Conservation (phyloP, 2,888 invertebrate species). For the Watsonalla cultraria region DNA sequence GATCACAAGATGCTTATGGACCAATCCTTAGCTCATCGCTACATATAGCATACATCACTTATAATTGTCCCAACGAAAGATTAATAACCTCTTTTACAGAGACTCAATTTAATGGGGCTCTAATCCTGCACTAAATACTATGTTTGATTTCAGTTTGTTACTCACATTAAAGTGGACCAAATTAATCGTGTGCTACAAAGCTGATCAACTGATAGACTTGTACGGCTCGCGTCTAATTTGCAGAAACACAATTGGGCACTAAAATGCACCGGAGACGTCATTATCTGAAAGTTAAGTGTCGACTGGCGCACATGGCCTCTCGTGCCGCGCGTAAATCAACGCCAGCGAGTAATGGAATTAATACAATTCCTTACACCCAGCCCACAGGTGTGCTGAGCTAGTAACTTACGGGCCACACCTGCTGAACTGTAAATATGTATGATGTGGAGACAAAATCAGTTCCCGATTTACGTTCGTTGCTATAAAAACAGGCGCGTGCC, state of each 20-base stretch:
- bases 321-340: conserved; percentile 29
- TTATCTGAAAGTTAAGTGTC: conserved; percentile 26
- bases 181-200: background rate
- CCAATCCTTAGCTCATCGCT: background rate
- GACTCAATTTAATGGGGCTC: too few relatives aligned
- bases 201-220: background rate
- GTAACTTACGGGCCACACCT: background rate
- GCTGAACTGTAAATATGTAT: conserved; percentile 9
- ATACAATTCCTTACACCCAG: conserved; percentile 14
- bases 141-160: background rate
- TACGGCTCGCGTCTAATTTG: conserved; percentile 5
- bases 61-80: too few relatives aligned
- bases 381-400: conserved; percentile 19
- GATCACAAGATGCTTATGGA: background rate
- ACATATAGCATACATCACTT: too few relatives aligned
- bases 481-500: conserved; percentile 13
- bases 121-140: too few relatives aligned
- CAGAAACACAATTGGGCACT: conserved; percentile 11
- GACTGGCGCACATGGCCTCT: conserved; percentile 19
- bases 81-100: too few relatives aligned
- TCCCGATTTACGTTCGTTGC: conserved; percentile 23
- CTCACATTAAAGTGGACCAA: background rate
- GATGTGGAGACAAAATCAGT: conserved; percentile 16
- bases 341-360: conserved; percentile 28
- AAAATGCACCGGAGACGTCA: conserved; percentile 20